Base-by-base conservation (phyloP, 2,797 vertebrate genomes). In the Squalus acanthias region DNA sequence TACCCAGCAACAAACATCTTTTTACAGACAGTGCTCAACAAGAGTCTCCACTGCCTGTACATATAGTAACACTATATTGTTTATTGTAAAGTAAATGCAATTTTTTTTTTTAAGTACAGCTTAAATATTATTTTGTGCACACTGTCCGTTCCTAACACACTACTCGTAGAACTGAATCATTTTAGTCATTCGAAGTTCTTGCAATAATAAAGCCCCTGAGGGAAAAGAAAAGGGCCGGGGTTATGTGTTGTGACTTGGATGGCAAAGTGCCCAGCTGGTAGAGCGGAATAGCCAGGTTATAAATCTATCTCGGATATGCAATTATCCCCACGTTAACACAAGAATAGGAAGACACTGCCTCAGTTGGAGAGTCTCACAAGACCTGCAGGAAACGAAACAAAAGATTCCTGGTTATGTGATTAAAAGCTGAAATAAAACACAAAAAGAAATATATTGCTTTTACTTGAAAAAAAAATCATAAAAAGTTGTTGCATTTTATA, bases 241-340 rank as follows among this genome's bases (percentile, higher is more conserved):
- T 95, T 95, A 74, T 53, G 29, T 74, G 13, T 95, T 67, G 57
- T 60, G 69, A 57, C 94, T 76, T 95, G 94, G 94, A 76, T 95
- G 93, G 94, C 70, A 95, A n/a, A 74, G 70, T 76, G 94, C 39
- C 70, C 70, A 74, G n/a, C 70, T 76, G 69, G 70, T 57, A 57
- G 50, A 57, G 70, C 13, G 5, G 70, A 72, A 76, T 95, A 74
- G 50, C 29, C 70, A 53, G 70, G 46, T 95, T 74, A 95, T 76
- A 95, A 95, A 74, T 95, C 70, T 95, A 57, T 65, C 93, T 70
- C 57, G 5, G 12, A 65, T 65, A 60, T 15, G 46, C 50, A 72
- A 95, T 76, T 95, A 95, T 95, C 46, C 46, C 93, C 67, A 70
- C 13, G 70, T 95, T 95, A 95, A 95, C 60, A 76, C n/a, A 95